Evolutionary conservation across 2,797 vertebrate species (phyloP).

Genomic region (Natrix natrix): DNA sequence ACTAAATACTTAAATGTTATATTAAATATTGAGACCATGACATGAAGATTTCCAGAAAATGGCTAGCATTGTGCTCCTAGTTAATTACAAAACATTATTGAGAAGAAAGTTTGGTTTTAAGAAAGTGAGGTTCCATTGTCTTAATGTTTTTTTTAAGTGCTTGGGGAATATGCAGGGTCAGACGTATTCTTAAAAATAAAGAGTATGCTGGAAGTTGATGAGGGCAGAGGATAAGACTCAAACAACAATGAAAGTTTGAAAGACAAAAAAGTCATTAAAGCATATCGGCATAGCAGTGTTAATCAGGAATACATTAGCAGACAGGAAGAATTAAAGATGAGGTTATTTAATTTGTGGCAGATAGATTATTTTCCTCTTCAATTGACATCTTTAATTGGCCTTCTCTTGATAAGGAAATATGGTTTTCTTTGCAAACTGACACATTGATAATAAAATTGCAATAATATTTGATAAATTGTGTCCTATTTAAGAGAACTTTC

Average conservation of each 20-base stretch:
- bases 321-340: conserved; percentile 39
- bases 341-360: conserved; percentile 46
- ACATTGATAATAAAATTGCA: conserved; percentile 21
- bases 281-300: conserved; percentile 55
- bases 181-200: conserved; percentile 1
- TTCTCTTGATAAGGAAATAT: conserved; percentile 50
- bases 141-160: background rate
- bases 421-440: conserved; percentile 36
- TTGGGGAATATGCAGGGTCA: background rate
- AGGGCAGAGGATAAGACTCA: conserved; percentile 30
- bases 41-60: background rate
- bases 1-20: background rate
- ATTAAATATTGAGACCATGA: background rate
- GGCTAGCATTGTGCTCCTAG: background rate
- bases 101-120: background rate
- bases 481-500: conserved; percentile 37
- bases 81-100: background rate
- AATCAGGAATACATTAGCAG: conserved; percentile 58
- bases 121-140: background rate
- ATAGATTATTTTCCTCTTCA: conserved; percentile 54
- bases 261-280: conserved; percentile 44
- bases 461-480: conserved; percentile 52
- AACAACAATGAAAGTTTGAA: conserved; percentile 31
- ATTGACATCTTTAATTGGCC: conserved; percentile 40
- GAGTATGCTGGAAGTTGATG: background rate